These are phyloP conservation scores for Achroia grisella DNA, from an alignment of 1,140 invertebrate species.

Conservation along the genomic window DNA sequence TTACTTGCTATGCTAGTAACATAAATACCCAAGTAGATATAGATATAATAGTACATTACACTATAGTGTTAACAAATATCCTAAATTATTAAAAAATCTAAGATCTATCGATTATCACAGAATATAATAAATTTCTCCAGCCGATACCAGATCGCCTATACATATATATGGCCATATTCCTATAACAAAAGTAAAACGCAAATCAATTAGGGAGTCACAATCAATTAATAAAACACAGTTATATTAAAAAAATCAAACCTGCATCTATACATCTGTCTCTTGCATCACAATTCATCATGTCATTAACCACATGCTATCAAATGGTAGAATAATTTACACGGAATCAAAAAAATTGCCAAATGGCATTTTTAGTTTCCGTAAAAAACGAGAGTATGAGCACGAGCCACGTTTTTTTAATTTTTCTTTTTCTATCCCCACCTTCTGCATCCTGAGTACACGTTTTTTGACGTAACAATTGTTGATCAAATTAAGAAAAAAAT, in stretches of 20 bases:
- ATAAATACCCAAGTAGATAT: too few relatives aligned
- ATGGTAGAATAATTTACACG: slow-evolving; percentile 44
- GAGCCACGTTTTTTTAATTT: slow-evolving; percentile 44
- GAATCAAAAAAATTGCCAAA: slow-evolving; percentile 33
- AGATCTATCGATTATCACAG: too few relatives aligned
- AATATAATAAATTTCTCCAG: too few relatives aligned
- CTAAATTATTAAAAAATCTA: too few relatives aligned
- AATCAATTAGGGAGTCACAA: too few relatives aligned
- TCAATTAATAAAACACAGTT: too few relatives aligned
- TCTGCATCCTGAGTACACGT: background rate
- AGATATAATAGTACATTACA: too few relatives aligned
- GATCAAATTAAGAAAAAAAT: slow-evolving; percentile 64
- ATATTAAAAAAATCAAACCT: slow-evolving; percentile 3
- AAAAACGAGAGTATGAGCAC: slow-evolving; percentile 64
- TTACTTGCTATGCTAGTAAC: too few relatives aligned
- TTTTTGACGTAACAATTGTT: slow-evolving; percentile 53
- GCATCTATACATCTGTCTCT: slow-evolving; percentile 18
- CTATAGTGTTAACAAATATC: too few relatives aligned
- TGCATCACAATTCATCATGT: slow-evolving; percentile 21
- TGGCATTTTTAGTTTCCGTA: slow-evolving; percentile 33
- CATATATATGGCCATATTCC: too few relatives aligned
- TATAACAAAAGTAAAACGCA: too few relatives aligned
- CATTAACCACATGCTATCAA: slow-evolving; percentile 49
- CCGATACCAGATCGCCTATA: too few relatives aligned
- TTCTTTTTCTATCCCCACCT: slow-evolving; percentile 23